A percentile compares a stretch with the other conserved stretches of the same genome.
Evolutionary conservation across 2,888 invertebrate genomes (phyloP).

Genomic region (Zaprionus lineosus): DNA sequence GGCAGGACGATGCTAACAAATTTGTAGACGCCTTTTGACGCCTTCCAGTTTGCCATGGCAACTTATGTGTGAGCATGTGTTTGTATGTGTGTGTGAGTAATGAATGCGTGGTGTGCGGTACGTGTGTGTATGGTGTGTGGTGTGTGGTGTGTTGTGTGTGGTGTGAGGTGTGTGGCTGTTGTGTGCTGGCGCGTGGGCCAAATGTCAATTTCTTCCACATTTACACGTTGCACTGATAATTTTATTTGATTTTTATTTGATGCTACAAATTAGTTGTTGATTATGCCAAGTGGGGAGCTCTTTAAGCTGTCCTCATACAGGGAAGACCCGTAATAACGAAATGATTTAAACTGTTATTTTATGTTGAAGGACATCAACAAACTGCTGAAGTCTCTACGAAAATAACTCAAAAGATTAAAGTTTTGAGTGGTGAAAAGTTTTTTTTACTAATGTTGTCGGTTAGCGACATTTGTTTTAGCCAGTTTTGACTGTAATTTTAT

Average conservation of each 20-base stretch:
- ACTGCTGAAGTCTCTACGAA: no score
- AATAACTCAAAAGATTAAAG: no score
- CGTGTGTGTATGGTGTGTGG: no score
- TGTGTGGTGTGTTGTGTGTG: slow-evolving; percentile 7
- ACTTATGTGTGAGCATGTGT: slow-evolving; percentile 7
- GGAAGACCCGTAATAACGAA: no score
- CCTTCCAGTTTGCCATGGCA: slow-evolving; percentile 39
- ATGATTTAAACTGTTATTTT: no score
- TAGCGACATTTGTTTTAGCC: background rate
- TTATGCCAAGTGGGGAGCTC: slow-evolving; percentile 6
- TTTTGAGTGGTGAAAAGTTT: no score
- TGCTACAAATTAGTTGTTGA: slow-evolving; percentile 78
- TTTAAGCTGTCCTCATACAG: background rate
- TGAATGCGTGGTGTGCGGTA: no score
- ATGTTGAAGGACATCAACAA: no score
- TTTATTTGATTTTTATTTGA: slow-evolving; percentile 80
- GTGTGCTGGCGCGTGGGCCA: slow-evolving; percentile 36
- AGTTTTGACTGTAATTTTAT: background rate
- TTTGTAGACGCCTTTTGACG: slow-evolving; percentile 43
- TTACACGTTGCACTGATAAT: slow-evolving; percentile 79
- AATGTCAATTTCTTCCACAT: slow-evolving; percentile 80
- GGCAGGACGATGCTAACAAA: slow-evolving; percentile 40
- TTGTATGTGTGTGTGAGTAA: slow-evolving; percentile 10
- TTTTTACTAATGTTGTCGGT: no score
- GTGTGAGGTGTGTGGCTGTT: no score